These are phyloP conservation scores for Todus mexicanus DNA, from an alignment of 2,797 vertebrate species.

Conservation along the genomic window DNA sequence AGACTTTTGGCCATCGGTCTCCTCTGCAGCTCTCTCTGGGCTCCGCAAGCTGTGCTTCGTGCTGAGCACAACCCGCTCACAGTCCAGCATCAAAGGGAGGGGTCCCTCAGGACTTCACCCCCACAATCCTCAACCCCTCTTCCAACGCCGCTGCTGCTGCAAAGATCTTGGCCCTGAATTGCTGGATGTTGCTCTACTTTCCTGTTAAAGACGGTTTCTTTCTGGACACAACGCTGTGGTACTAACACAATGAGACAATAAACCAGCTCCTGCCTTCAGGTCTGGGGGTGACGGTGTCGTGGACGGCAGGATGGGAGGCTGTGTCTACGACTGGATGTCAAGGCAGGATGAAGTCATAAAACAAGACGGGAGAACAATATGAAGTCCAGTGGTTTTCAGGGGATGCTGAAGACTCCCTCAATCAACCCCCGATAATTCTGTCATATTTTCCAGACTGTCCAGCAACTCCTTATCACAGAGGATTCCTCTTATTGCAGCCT, in stretches of 20 bases:
- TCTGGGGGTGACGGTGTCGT: rapidly evolving
- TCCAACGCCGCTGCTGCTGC: background rate
- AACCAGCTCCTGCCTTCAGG: background rate
- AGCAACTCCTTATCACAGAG: background rate
- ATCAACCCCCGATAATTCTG: background rate
- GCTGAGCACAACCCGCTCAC: background rate
- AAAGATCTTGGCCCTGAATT: background rate
- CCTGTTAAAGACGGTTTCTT: background rate
- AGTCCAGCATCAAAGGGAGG: background rate
- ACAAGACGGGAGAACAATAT: background rate
- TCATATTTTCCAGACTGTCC: background rate
- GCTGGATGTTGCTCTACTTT: background rate
- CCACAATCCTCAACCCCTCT: background rate
- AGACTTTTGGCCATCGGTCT: background rate
- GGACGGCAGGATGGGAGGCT: background rate
- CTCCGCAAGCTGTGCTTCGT: background rate
- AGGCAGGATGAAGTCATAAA: background rate
- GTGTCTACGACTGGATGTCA: background rate
- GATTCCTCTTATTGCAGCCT: background rate
- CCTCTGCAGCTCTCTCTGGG: background rate
- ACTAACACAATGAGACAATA: background rate
- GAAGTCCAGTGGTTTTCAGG: background rate
- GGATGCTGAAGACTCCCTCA: background rate
- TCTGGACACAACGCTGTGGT: background rate
- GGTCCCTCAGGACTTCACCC: background rate